Conservation (phyloP, 2,113 vertebrate species). For the Plestiodon gilberti region DNA sequence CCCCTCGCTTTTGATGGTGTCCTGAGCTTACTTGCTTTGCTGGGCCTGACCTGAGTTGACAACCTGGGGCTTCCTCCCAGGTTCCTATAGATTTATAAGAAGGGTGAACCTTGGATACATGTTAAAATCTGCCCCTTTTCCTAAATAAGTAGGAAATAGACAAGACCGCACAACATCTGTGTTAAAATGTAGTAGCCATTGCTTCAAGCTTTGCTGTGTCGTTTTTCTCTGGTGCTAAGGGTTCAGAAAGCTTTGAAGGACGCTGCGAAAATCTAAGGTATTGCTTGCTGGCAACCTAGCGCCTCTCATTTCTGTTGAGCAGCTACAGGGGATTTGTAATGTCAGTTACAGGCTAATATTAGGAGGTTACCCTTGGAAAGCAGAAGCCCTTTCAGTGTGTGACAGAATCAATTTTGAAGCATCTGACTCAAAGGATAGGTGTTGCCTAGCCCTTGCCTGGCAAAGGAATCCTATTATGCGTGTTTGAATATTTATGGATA, state of each 20-base stretch:
- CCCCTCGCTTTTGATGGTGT: not conserved
- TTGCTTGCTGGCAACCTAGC: conserved; percentile 19
- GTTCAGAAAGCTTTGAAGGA: not conserved
- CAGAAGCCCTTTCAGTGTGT: not conserved
- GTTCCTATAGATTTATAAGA: not conserved
- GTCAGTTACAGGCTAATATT: not conserved
- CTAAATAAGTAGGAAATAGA: not conserved
- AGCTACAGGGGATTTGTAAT: not conserved
- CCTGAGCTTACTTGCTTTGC: not conserved
- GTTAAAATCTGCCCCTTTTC: not conserved
- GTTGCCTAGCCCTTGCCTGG: not conserved
- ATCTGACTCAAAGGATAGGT: not conserved
- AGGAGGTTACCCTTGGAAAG: not conserved
- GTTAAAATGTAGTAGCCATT: not conserved
- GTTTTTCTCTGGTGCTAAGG: not conserved
- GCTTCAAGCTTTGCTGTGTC: not conserved
- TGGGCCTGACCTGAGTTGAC: too few relatives aligned
- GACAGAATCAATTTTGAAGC: not conserved
- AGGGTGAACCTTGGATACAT: not conserved
- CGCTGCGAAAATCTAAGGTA: not conserved
- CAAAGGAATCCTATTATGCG: not conserved
- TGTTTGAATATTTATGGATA: not conserved
- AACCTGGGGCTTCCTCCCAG: not conserved
- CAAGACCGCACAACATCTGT: not conserved
- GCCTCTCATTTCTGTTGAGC: not conserved